These are phyloP conservation scores for Venturia canescens DNA, from an alignment of 1,140 invertebrate species.

Conservation along the genomic window DNA sequence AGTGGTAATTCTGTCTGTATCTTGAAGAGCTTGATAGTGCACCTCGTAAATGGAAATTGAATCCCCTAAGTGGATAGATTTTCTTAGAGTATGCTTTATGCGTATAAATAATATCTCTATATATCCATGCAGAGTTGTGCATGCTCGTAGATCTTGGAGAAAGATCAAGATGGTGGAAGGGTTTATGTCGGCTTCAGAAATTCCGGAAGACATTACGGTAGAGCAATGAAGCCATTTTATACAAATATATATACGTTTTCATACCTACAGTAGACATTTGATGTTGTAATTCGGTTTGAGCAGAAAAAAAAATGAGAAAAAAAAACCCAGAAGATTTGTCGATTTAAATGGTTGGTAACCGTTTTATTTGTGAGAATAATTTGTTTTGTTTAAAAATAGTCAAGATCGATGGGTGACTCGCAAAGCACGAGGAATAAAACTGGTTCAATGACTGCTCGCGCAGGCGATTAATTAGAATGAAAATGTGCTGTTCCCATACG, in stretches of 20 bases:
- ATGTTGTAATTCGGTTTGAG: too few species aligned
- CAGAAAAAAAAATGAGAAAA: too few species aligned
- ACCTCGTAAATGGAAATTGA: neutral
- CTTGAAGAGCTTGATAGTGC: neutral
- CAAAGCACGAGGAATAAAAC: neutral
- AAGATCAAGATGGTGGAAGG: neutral
- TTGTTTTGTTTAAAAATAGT: too few species aligned
- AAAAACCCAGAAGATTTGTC: too few species aligned
- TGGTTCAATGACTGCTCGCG: neutral
- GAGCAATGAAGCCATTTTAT: neutral
- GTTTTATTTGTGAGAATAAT: too few species aligned
- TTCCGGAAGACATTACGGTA: constrained; percentile 4
- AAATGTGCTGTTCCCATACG: too few species aligned
- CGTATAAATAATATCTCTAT: neutral
- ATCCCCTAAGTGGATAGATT: constrained; percentile 18
- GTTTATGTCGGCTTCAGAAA: neutral
- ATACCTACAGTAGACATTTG: too few species aligned
- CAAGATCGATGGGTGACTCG: too few species aligned
- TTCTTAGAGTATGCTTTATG: neutral
- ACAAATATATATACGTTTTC: neutral
- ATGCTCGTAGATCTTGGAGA: neutral
- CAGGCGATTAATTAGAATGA: too few species aligned
- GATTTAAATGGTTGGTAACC: too few species aligned
- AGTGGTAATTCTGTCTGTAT: neutral
- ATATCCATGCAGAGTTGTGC: neutral